Percentiles rank a stretch among this genome's conserved stretches.
Evolutionary conservation across 2,797 vertebrate genomes (phyloP).

Genomic region (Scolopax bukidnonensis): DNA sequence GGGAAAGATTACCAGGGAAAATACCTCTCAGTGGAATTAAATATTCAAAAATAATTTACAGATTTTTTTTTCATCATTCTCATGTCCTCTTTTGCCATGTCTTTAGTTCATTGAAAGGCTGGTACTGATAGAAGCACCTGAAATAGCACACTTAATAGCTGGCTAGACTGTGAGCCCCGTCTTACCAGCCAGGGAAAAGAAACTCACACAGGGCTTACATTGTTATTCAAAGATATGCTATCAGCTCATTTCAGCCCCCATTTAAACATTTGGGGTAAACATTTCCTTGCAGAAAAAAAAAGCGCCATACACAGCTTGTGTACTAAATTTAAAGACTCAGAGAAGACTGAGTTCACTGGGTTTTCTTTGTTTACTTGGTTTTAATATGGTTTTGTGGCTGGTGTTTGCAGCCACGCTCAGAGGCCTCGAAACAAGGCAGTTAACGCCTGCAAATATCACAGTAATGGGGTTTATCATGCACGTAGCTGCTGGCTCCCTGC

Average conservation of each 20-base stretch:
- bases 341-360: not conserved
- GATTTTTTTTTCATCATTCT: not conserved
- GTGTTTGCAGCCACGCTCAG: not conserved
- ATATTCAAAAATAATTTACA: not conserved
- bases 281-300: not conserved
- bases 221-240: not conserved
- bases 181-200: not conserved
- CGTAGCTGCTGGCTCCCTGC: not conserved
- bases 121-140: not conserved
- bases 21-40: not conserved
- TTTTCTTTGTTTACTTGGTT: not conserved
- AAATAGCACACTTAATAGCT: not conserved
- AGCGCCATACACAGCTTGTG: too few species aligned
- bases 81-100: not conserved
- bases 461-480: not conserved
- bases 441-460: not conserved
- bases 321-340: not conserved
- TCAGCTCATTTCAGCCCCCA: not conserved
- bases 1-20: accelerated
- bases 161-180: not conserved
- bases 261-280: not conserved
- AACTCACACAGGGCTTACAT: not conserved
- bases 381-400: accelerated
- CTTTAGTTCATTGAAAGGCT: not conserved
- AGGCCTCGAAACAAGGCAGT: not conserved